These are phyloP conservation scores for Lamprotornis superbus DNA, from an alignment of 2,113 vertebrate genomes.

Conservation along the genomic window DNA sequence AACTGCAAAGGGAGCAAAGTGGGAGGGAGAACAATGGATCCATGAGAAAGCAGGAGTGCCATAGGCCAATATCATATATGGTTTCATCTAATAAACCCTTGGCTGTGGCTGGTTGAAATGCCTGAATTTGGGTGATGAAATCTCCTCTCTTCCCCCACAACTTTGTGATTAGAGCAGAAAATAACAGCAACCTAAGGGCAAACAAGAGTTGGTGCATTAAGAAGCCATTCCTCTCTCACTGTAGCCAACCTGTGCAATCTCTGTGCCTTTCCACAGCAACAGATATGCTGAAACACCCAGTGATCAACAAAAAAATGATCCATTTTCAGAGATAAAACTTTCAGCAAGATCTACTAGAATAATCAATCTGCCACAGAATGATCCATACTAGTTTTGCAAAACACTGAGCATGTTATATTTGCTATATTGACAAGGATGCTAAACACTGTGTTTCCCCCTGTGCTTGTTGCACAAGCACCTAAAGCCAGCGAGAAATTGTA, in stretches of 20 bases:
- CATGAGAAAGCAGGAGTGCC: not conserved
- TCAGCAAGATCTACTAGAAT: not conserved
- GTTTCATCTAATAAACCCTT: not conserved
- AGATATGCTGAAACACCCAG: not conserved
- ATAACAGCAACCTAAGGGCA: not conserved
- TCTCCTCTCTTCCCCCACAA: not conserved
- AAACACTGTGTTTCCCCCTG: not conserved
- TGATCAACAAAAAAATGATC: not conserved
- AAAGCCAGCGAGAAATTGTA: not conserved
- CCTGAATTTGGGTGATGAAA: not conserved
- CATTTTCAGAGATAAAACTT: not conserved
- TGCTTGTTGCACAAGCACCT: not conserved
- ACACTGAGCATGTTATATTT: not conserved
- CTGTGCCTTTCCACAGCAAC: not conserved
- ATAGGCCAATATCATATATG: not conserved
- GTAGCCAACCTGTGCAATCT: not conserved
- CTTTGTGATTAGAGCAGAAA: not conserved
- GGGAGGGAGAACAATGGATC: not conserved
- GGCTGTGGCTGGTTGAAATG: not conserved
- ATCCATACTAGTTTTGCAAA: not conserved
- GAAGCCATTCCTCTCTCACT: not conserved
- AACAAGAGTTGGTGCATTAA: not conserved
- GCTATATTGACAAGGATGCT: not conserved
- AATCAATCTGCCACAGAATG: not conserved
- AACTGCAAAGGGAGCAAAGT: not conserved